A percentile compares a stretch with the other conserved stretches of the same genome.
These are phyloP conservation scores for Megaustenia siamemsis DNA, from an alignment of 2,888 invertebrate species.

Conservation along the genomic window DNA sequence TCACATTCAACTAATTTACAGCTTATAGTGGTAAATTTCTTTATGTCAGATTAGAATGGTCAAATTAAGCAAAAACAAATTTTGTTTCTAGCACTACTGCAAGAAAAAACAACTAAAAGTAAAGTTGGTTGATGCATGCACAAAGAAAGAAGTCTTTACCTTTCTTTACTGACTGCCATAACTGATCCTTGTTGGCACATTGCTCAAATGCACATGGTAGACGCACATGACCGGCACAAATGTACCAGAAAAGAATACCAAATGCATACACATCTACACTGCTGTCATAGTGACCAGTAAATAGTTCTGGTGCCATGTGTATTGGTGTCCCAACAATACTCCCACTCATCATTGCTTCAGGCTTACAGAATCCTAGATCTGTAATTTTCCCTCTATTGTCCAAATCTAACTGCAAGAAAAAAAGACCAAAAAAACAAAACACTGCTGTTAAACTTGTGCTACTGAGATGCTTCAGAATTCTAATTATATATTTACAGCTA, in stretches of 20 bases:
- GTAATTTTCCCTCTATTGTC: conserved; percentile 89
- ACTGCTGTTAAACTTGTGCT: neutral
- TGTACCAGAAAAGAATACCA: conserved; percentile 93
- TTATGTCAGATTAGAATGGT: no score
- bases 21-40: no score
- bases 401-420: conserved; percentile 83
- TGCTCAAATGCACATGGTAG: conserved; percentile 90
- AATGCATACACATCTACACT: conserved; percentile 94
- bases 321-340: conserved; percentile 90
- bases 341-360: conserved; percentile 93
- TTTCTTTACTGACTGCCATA: conserved; percentile 91
- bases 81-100: neutral
- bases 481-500: no score
- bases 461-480: neutral
- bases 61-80: neutral
- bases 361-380: conserved; percentile 93
- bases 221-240: conserved; percentile 90
- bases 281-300: conserved; percentile 89
- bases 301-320: conserved; percentile 94
- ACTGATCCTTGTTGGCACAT: conserved; percentile 91
- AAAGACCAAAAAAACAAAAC: neutral
- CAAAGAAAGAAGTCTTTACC: conserved; percentile 82
- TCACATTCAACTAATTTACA: no score
- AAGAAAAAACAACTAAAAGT: neutral
- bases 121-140: neutral